Evolutionary conservation across 2,888 invertebrate genomes (phyloP), one percentile per base, ranked within the genome.

Genomic region (Schizotus pectinicornis): DNA sequence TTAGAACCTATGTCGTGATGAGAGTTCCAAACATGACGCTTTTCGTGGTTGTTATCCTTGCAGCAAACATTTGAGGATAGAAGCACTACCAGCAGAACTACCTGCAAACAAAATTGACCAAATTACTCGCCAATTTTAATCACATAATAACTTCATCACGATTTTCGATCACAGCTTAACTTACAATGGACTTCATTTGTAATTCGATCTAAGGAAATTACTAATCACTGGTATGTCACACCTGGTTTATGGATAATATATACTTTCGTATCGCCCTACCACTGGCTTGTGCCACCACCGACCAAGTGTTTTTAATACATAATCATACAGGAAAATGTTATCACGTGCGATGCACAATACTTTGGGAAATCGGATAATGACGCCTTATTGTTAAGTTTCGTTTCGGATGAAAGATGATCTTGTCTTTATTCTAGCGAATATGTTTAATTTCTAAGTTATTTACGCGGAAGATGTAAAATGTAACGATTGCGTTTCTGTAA

Each of bases 211-310:
- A n/a, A n/a, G n/a, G n/a, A n/a, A n/a, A n/a, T n/a, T n/a, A n/a
- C n/a, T n/a, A 47, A 11, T 33, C 6, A 45, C 46, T 46, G 46
- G 11, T 36, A 46, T 35, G n/a, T 54, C 53, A 46, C 9, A n/a
- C 9, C 11, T 8, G 47, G 22, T 33, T 35, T 11, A 1, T 11
- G 45, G 34, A 32, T 43, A 54, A 41, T 54, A 47, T 22, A 35
- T 35, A 35, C 36, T 48, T 54, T 43, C 9, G 13, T 45, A 22
- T 8, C 34, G 35, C 54, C 54, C 47, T 54, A 41, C 54, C 47
- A 46, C 42, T 32, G 6, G 12, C 5, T 3, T 22, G 3, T 22
- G 5, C 22, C 22, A 22, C 22, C 5, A 22, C 22, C 22, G 22
- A 22, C 5, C 5, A 22, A 22, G 5, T 22, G 5, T 3, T 3